These are phyloP conservation scores for Peromyscus aztecus DNA, from an alignment of 2,797 vertebrate species.

Conservation along the genomic window DNA sequence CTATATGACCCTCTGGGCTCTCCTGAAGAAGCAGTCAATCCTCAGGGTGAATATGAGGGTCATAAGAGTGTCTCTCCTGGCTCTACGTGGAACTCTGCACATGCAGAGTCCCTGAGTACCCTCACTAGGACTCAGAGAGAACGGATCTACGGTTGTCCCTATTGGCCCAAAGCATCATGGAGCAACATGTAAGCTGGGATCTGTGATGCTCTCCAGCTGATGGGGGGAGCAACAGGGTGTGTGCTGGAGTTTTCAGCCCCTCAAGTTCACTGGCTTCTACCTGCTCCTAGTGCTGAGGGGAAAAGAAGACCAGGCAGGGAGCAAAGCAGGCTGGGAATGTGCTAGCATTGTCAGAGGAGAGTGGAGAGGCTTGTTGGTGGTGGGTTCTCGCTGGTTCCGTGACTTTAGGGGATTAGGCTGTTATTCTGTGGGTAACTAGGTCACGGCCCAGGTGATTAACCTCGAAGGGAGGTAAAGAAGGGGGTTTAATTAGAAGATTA, in stretches of 20 bases:
- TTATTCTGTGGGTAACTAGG: constrained; percentile 73
- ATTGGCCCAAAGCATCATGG: not conserved
- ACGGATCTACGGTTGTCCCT: not conserved
- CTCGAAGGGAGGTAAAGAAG: not conserved
- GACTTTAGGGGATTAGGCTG: constrained; percentile 51
- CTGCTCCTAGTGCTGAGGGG: no score
- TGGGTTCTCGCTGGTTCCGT: constrained; percentile 22
- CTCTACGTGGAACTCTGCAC: accelerated
- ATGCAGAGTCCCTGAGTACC: accelerated
- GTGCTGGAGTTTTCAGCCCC: not conserved
- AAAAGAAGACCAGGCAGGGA: not conserved
- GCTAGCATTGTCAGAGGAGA: not conserved
- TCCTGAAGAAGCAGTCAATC: accelerated
- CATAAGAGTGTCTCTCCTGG: not conserved
- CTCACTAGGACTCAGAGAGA: not conserved
- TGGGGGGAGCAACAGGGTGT: accelerated
- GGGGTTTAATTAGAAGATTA: constrained; percentile 79
- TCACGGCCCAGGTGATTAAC: constrained; percentile 75
- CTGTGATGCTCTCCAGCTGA: accelerated
- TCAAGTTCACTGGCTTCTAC: not conserved
- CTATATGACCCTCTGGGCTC: not conserved
- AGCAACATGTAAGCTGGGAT: not conserved
- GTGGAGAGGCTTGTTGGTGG: not conserved
- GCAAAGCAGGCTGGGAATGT: not conserved
- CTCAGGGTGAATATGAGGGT: not conserved